These are phyloP conservation scores for Melanaphis sacchari DNA, from an alignment of 1,140 invertebrate species.

Conservation along the genomic window DNA sequence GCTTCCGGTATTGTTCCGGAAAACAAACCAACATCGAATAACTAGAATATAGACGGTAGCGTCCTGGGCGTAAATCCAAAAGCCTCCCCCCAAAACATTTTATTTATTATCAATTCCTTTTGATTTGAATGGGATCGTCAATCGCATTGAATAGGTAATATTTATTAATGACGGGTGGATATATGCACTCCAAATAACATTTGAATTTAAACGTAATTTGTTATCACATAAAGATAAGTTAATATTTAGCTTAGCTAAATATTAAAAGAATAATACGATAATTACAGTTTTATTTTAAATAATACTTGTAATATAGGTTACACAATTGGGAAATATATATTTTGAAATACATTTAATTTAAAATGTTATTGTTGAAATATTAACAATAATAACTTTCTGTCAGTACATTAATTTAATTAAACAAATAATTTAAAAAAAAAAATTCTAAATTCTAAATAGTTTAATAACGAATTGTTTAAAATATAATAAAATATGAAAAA, in stretches of 20 bases:
- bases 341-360: background rate
- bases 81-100: background rate
- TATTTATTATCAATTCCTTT: no score
- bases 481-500: background rate
- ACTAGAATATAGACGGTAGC: background rate
- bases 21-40: slow-evolving; percentile 26
- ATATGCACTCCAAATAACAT: background rate
- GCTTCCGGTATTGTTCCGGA: slow-evolving; percentile 35
- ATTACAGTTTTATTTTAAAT: background rate
- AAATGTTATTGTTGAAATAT: background rate
- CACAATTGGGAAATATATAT: background rate
- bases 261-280: background rate
- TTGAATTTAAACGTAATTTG: background rate
- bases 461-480: background rate
- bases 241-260: background rate
- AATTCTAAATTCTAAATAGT: background rate
- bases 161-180: background rate
- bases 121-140: background rate
- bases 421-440: background rate
- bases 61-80: background rate
- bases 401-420: background rate
- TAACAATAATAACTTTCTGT: background rate
- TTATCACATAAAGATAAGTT: background rate
- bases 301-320: background rate
- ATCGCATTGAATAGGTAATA: background rate